Base-by-base conservation (phyloP, 2,888 invertebrate species). In the Artemia sinica region DNA sequence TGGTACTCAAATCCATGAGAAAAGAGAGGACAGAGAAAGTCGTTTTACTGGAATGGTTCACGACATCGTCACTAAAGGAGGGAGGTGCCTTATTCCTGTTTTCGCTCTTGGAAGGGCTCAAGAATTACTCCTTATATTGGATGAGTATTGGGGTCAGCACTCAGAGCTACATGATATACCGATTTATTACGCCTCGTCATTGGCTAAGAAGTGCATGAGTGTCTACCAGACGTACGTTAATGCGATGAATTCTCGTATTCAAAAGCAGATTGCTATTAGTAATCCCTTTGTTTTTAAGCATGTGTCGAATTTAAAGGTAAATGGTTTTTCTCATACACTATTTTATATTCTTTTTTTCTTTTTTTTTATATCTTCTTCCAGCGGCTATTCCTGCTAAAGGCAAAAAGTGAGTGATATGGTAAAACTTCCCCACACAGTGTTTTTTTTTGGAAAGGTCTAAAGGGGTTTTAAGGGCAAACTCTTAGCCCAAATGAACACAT, bases 161-260 rank as follows among this genome's bases (percentile, higher is more conserved):
- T 93, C 94, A 0, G 94, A 96, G 79, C 81, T 99, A 11, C 97
- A 98, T 74, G 96, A 97, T 78, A 91, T 97, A 74, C 98, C 98
- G 0, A 96, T 99, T 73, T 98, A 99, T 81, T 98, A 99, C 81
- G 98, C 98, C 11, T 97, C 96, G 0, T 95, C 97, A 0, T 81
- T 99, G 72, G 98, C 98, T 66, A 98, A 98, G 80, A 98, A 98
- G 78, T 99, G 98, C 77, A 99, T 99, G 97, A 91, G 95, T 70
- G 98, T 99, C 1, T 99, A 99, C 81, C 98, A 99, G 80, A 98
- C 98, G 0, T 99, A 96, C 78, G 88, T 98, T 5, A 96, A 96
- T 79, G 96, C 97, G 0, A 99, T 99, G 98, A 99, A 99, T 79
- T 95, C 97, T 75, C 87, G 88, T 76, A 98, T 99, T 73, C 85